Conservation (phyloP, 1,140 invertebrate genomes). For the Drosophila tani region DNA sequence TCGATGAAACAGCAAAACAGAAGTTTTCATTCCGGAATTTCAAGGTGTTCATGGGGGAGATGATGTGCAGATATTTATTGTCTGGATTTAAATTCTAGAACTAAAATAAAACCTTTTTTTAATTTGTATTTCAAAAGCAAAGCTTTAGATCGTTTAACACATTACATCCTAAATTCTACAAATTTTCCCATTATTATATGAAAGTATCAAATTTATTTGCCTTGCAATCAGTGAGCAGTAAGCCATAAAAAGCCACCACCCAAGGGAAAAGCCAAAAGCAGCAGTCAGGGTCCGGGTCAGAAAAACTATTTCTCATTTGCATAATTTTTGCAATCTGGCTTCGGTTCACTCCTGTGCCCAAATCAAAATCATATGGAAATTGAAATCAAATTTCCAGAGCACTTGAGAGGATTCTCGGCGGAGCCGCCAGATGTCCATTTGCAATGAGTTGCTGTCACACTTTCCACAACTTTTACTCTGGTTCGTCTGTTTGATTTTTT, state of each 20-base stretch:
- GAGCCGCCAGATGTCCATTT: slow-evolving; percentile 50
- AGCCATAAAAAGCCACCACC: slow-evolving; percentile 13
- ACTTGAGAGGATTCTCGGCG: slow-evolving; percentile 60
- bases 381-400: slow-evolving; percentile 78
- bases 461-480: slow-evolving; percentile 40
- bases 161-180: background rate
- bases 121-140: background rate
- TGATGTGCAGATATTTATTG: slow-evolving; percentile 1
- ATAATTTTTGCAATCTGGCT: slow-evolving; percentile 29
- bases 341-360: background rate
- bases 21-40: slow-evolving; percentile 10
- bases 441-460: slow-evolving; percentile 60
- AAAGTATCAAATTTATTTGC: slow-evolving; percentile 8
- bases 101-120: background rate
- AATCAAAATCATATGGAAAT: slow-evolving; percentile 75
- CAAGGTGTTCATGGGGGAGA: background rate
- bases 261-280: background rate
- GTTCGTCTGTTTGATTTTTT: background rate
- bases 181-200: background rate
- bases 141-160: background rate
- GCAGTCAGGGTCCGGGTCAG: too few relatives aligned
- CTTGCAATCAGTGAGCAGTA: slow-evolving; percentile 20
- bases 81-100: background rate
- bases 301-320: slow-evolving; percentile 43
- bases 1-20: slow-evolving; percentile 22